These are phyloP conservation scores for Microcebus jonahi DNA, from an alignment of 2,113 vertebrate species.

Conservation along the genomic window DNA sequence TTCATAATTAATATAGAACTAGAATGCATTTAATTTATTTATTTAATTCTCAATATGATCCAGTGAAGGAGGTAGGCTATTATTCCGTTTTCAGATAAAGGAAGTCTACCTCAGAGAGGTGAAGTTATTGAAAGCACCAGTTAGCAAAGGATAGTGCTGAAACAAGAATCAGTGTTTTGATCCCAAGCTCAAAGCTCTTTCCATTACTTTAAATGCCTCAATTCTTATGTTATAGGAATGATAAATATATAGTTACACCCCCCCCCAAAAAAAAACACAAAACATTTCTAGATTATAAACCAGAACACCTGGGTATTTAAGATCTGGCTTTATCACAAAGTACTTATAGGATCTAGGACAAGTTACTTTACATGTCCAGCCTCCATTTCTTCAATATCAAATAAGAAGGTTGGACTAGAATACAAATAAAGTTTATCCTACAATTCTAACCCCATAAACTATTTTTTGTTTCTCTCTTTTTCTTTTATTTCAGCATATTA, in stretches of 20 bases:
- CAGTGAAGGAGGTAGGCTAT: background rate
- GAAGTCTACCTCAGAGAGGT: background rate
- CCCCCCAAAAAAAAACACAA: background rate
- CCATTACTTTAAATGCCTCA: background rate
- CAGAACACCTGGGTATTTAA: background rate
- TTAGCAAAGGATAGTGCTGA: background rate
- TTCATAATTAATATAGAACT: conserved; percentile 23
- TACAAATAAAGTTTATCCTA: background rate
- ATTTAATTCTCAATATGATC: background rate
- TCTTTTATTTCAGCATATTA: no score
- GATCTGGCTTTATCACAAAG: background rate
- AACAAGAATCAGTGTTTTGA: background rate
- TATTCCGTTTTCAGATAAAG: background rate
- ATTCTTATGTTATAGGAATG: background rate
- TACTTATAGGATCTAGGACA: background rate
- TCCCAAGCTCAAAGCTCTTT: background rate
- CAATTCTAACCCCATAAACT: background rate
- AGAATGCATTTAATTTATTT: background rate
- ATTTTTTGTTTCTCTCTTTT: background rate
- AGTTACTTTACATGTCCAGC: background rate
- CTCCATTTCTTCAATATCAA: conserved; percentile 9
- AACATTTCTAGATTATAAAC: background rate
- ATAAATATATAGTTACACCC: background rate
- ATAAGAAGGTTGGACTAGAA: background rate
- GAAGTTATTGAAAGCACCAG: background rate